phyloP scores from a whole-genome alignment of 2,113 vertebrate genomes.

The Hippocampus mohnikei region DNA sequence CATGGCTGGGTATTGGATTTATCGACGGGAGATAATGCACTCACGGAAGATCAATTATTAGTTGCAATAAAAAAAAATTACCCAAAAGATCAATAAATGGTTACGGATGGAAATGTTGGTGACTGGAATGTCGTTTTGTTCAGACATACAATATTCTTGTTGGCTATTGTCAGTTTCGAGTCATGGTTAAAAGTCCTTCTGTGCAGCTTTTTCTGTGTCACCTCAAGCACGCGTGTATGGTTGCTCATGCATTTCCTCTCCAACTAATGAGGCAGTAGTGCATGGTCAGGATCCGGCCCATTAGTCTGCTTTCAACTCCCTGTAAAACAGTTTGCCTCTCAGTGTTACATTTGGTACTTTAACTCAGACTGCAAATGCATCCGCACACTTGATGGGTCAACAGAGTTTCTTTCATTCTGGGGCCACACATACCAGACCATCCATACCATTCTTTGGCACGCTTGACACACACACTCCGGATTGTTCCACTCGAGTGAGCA shows the following conservation, averaged over 20 bases:
- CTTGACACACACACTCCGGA: neutral
- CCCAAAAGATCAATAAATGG: neutral
- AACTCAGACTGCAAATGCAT: conserved; percentile 22
- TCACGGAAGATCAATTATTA: neutral
- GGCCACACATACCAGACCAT: neutral
- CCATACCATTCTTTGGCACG: neutral
- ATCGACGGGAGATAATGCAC: neutral
- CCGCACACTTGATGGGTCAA: conserved; percentile 24
- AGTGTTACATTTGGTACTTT: conserved; percentile 47
- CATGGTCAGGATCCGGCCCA: conserved; percentile 29
- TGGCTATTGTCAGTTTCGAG: neutral
- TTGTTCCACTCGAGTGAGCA: neutral
- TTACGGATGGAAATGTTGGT: neutral
- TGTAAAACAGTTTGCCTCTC: conserved; percentile 24
- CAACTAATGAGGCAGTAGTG: conserved; percentile 45
- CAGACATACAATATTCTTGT: neutral
- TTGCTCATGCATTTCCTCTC: conserved; percentile 28
- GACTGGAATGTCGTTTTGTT: neutral
- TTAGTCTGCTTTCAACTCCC: conserved; percentile 42
- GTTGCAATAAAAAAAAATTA: neutral
- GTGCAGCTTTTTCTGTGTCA: conserved; percentile 4
- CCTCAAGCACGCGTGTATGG: neutral
- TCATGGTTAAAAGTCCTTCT: neutral
- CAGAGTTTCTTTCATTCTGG: neutral
- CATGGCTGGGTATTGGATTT: neutral